Conservation (phyloP, 2,797 vertebrate species). For the Siniperca obscura region DNA sequence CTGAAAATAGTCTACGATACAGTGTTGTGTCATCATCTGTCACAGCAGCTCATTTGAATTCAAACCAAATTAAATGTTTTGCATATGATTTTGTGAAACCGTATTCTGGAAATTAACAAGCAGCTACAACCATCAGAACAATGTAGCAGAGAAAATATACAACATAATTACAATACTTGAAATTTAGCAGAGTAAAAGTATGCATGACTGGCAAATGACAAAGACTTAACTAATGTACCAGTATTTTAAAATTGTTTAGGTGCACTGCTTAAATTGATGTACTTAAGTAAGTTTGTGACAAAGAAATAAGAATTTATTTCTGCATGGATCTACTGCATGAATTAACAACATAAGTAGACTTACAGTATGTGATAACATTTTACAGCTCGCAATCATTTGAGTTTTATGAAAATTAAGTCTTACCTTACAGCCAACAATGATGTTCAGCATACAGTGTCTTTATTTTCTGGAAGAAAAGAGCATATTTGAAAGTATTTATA, state of each 20-base stretch:
- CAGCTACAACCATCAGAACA: background rate
- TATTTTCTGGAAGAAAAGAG: conserved; percentile 6
- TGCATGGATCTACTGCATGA: background rate
- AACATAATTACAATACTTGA: background rate
- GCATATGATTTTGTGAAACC: background rate
- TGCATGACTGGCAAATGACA: background rate
- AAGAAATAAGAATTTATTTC: background rate
- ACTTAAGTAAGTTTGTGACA: background rate
- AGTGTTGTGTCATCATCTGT: too few relatives aligned
- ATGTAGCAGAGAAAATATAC: background rate
- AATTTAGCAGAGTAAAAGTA: background rate
- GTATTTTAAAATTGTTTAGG: background rate
- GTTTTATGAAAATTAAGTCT: background rate
- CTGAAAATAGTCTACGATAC: background rate
- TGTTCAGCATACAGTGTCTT: conserved; percentile 32
- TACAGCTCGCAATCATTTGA: background rate
- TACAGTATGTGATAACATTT: background rate
- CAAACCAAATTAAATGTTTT: background rate
- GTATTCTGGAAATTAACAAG: background rate
- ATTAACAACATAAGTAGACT: background rate
- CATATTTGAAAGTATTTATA: background rate
- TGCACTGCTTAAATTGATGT: background rate
- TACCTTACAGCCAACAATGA: conserved; percentile 57
- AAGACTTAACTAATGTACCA: background rate
- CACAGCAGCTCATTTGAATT: background rate